A percentile compares a stretch with the other conserved stretches of the same genome.
These are phyloP conservation scores for Lepisosteus oculatus DNA, from an alignment of 2,113 vertebrate genomes.

Conservation along the genomic window DNA sequence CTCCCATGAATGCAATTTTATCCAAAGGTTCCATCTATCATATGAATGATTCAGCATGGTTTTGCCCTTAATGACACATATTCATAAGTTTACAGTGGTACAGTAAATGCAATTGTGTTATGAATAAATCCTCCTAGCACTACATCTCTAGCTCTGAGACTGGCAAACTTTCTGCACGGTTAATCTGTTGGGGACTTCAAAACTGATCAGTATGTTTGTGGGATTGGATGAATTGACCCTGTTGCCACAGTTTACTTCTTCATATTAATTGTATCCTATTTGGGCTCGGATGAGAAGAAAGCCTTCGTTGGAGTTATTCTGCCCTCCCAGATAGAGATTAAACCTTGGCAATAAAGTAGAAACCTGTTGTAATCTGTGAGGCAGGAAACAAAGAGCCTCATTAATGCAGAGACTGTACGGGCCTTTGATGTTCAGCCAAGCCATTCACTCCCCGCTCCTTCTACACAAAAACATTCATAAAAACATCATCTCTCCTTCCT, in stretches of 20 bases:
- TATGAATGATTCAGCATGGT: no score
- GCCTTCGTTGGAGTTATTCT: constrained; percentile 65
- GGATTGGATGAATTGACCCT: background rate
- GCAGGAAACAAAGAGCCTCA: constrained; percentile 90
- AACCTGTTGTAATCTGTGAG: constrained; percentile 87
- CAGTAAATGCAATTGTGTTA: background rate
- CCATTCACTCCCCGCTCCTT: constrained; percentile 77
- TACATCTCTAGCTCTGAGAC: background rate
- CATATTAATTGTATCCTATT: background rate
- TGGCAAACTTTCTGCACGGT: background rate
- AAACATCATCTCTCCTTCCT: constrained; percentile 72
- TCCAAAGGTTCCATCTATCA: no score
- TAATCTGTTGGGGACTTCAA: background rate
- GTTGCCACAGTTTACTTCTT: background rate
- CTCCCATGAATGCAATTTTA: no score
- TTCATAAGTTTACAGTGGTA: background rate
- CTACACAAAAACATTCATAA: constrained; percentile 69
- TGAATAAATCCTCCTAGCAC: no score
- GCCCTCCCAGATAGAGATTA: constrained; percentile 69
- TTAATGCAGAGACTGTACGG: constrained; percentile 87
- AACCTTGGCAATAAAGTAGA: constrained; percentile 71
- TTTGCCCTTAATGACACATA: background rate
- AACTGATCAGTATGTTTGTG: background rate
- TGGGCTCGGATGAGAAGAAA: constrained; percentile 1
- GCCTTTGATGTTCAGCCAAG: constrained; percentile 89